Percentiles rank a stretch among this genome's conserved stretches.
Conservation (phyloP, 2,888 invertebrate species). For the Phaedon cochleariae region DNA sequence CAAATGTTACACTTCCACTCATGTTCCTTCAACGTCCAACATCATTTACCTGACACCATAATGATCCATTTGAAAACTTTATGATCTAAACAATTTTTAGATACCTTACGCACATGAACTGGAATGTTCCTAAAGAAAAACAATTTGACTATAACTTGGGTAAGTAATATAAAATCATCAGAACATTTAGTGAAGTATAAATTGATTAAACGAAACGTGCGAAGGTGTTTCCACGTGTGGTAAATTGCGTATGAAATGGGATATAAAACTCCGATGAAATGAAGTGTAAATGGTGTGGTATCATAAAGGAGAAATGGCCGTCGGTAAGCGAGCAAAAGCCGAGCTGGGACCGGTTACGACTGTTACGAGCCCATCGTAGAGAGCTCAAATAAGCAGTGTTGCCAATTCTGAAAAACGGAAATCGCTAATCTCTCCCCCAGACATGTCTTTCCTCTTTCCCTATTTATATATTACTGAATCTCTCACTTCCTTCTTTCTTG, state of each 20-base stretch:
- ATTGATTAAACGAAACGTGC: conserved; percentile 32
- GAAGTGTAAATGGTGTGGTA: conserved; percentile 61
- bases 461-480: too few relatives aligned
- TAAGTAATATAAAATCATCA: conserved; percentile 25
- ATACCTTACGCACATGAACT: too few relatives aligned
- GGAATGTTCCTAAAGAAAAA: too few relatives aligned
- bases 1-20: too few relatives aligned
- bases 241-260: conserved; percentile 53
- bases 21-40: too few relatives aligned
- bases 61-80: too few relatives aligned
- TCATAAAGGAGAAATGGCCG: conserved; percentile 60
- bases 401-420: conserved; percentile 2
- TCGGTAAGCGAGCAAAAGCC: conserved; percentile 58
- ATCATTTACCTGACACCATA: too few relatives aligned
- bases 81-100: too few relatives aligned
- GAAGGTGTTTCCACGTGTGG: conserved; percentile 44
- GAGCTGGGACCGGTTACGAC: conserved; percentile 57
- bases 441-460: too few relatives aligned
- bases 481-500: too few relatives aligned
- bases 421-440: too few relatives aligned
- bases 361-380: conserved; percentile 52
- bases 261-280: conserved; percentile 59
- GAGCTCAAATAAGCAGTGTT: conserved; percentile 26
- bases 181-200: conserved; percentile 23
- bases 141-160: too few relatives aligned